Evolutionary conservation across 1,140 invertebrate genomes (phyloP), one percentile per base, ranked within the genome.

Genomic region (Penaeus indicus): DNA sequence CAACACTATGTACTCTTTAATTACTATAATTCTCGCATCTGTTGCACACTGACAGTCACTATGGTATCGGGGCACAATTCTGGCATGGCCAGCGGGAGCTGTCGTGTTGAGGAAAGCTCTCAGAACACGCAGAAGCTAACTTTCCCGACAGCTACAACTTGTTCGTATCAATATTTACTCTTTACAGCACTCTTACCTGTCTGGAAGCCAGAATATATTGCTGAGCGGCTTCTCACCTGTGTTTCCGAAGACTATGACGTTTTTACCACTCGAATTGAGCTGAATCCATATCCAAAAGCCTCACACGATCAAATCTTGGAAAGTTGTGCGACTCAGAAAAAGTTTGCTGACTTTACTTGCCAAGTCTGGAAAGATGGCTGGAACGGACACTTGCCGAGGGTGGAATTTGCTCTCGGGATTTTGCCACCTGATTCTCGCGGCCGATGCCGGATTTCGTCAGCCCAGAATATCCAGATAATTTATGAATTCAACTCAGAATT

Each of bases 261-360:
- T 84, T 88, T 84, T 88, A 82, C 87, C 87, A 84, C 72, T 78
- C 27, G 87, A 84, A 63, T 78, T 38, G 64, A 77, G 38, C 81
- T 84, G 87, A 84, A 84, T 84, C 87, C 81, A 84, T 88, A 84
- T 67, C 72, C 81, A 88, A 88, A 88, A 88, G 81, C 81, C 87
- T 84, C 87, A 88, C 87, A 88, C 87, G 87, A 88, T 88, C 81
- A 88, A 88, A 88, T 88, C 87, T 88, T 88, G 81, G 87, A 88
- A 88, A 88, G 87, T 88, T 88, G 87, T 84, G 87, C 87, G 87
- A 88, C 69, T 88, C 87, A 54, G 87, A 88, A 88, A 88, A 88
- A 88, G 87, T 88, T 88, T 88, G 87, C 69, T 88, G 87, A 88
- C 87, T 88, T 88, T 88, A 88, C 87, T 88, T 88, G 67, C 87